These are phyloP conservation scores for Spicauda simplicius DNA, from an alignment of 2,888 invertebrate species.

Conservation along the genomic window DNA sequence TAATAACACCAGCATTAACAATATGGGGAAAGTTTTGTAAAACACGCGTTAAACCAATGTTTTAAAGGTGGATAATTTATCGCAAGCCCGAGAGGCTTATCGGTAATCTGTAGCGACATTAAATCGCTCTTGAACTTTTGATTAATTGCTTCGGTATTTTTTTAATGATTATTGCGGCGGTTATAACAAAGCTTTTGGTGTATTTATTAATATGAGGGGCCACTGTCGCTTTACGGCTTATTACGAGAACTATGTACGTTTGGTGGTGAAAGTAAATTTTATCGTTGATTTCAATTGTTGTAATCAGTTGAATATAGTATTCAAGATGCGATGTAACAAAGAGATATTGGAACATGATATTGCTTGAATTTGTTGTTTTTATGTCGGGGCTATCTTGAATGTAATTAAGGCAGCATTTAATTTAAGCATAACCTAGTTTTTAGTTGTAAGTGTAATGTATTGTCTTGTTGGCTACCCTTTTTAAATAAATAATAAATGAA, in stretches of 20 bases:
- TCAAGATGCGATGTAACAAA: too few relatives aligned
- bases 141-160: conserved; percentile 59
- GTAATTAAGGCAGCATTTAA: too few relatives aligned
- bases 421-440: too few relatives aligned
- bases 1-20: conserved; percentile 5
- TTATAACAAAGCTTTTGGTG: conserved; percentile 3
- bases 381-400: too few relatives aligned
- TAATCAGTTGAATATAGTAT: too few relatives aligned
- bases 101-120: conserved; percentile 63
- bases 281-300: too few relatives aligned
- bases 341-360: too few relatives aligned
- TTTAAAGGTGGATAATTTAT: conserved; percentile 55
- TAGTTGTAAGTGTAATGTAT: too few relatives aligned
- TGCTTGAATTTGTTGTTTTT: too few relatives aligned
- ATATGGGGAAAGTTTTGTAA: conserved; percentile 30
- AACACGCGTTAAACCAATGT: conserved; percentile 46
- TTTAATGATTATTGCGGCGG: conserved; percentile 25
- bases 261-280: too few relatives aligned
- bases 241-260: background rate
- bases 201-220: background rate
- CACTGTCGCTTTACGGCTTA: background rate
- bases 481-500: too few relatives aligned
- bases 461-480: too few relatives aligned
- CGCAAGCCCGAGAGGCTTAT: conserved; percentile 57
- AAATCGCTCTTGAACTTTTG: conserved; percentile 63